Evolutionary conservation across 1,140 invertebrate species (phyloP).

Genomic region (Gryon sp.): DNA sequence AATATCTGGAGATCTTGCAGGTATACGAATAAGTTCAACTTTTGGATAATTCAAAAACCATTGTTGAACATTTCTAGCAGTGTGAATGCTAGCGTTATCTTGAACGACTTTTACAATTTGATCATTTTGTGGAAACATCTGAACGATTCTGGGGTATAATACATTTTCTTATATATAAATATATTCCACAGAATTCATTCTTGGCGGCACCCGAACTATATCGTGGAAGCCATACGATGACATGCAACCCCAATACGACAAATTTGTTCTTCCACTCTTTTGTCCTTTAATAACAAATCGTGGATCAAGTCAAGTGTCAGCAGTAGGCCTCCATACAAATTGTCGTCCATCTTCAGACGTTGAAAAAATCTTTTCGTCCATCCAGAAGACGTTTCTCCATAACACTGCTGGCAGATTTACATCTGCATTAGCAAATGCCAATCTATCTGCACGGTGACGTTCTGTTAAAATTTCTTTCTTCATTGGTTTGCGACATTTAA

Average conservation of each 20-base stretch:
- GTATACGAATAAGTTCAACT: not conserved
- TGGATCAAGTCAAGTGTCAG: not conserved
- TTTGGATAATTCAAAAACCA: not conserved
- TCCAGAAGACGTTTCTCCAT: not conserved
- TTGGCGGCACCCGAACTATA: not conserved
- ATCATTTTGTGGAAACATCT: constrained; percentile 2
- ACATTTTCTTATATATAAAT: not conserved
- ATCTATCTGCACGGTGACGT: too few relatives aligned
- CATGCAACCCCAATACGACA: constrained; percentile 1
- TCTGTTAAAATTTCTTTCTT: too few relatives aligned
- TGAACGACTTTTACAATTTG: not conserved
- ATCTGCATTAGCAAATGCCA: too few relatives aligned
- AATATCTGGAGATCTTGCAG: constrained; percentile 7
- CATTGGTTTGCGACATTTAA: too few relatives aligned
- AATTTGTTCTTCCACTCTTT: constrained; percentile 4
- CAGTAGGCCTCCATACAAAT: not conserved
- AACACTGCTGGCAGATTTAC: too few relatives aligned
- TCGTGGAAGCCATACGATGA: not conserved
- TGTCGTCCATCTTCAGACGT: constrained; percentile 8
- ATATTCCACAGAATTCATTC: constrained; percentile 3
- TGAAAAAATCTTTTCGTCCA: constrained; percentile 8
- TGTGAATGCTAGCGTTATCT: constrained; percentile 3
- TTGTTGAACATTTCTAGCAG: not conserved
- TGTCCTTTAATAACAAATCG: not conserved
- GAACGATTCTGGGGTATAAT: not conserved